Percentiles rank a stretch among this genome's conserved stretches.
These are phyloP conservation scores for Thrips palmi DNA, from an alignment of 1,140 invertebrate genomes.

Conservation along the genomic window DNA sequence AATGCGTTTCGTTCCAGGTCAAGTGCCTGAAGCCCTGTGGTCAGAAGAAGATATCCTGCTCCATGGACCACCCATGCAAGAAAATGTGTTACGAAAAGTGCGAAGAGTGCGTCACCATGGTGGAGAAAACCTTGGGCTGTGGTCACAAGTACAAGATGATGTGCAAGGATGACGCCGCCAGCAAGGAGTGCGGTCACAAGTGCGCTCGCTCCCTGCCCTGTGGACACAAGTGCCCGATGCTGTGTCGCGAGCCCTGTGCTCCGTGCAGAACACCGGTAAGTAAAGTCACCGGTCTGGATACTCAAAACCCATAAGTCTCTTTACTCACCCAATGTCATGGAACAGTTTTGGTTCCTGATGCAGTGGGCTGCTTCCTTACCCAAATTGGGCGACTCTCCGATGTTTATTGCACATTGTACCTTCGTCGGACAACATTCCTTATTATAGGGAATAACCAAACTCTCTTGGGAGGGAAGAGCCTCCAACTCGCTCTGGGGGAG, in stretches of 20 bases:
- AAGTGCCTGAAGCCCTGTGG: constrained; percentile 27
- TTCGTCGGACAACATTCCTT: too few relatives aligned
- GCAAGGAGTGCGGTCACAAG: constrained; percentile 22
- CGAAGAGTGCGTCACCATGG: constrained; percentile 23
- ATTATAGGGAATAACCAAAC: too few relatives aligned
- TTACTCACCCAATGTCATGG: too few relatives aligned
- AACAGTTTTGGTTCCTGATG: too few relatives aligned
- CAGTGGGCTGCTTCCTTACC: too few relatives aligned
- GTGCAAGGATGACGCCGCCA: constrained; percentile 23
- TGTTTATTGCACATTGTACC: too few relatives aligned
- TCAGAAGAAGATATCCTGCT: constrained; percentile 23
- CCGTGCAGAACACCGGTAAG: constrained; percentile 25
- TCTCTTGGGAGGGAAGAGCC: too few relatives aligned
- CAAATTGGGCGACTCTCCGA: too few relatives aligned
- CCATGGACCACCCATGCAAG: constrained; percentile 25
- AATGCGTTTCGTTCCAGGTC: constrained; percentile 28
- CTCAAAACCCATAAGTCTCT: too few relatives aligned
- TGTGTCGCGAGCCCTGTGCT: constrained; percentile 25
- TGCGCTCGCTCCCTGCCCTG: constrained; percentile 27
- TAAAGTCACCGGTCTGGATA: too few relatives aligned
- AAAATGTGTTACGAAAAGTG: constrained; percentile 30
- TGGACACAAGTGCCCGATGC: constrained; percentile 27
- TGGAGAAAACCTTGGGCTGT: constrained; percentile 6
- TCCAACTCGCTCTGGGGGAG: too few relatives aligned
- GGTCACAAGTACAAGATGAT: too few relatives aligned